Evolutionary conservation across 1,140 invertebrate species (phyloP), one percentile per base, ranked within the genome.

Genomic region (Sesamia nonagrioides): DNA sequence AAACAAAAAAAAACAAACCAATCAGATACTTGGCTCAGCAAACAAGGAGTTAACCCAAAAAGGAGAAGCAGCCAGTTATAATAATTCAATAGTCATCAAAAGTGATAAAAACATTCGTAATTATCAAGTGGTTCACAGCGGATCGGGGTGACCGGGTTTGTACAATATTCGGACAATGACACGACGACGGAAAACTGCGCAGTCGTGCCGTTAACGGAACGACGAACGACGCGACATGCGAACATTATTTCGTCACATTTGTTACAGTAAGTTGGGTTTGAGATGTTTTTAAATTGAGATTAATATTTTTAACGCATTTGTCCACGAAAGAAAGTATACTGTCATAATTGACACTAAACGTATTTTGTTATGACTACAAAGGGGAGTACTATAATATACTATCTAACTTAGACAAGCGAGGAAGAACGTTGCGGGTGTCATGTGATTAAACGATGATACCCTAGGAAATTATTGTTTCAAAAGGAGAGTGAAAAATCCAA

Each of bases 101-200:
- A 60, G 35, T 63, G 45, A 15, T 18, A 50, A 33, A 15, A 69
- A 40, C 42, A 33, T 33, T 27, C 21, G 18, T 69, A 48, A 69
- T 48, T 13, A 69, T 42, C 0, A 6, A 40, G 17, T 48, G 17
- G 42, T 27, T 69, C 42, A 2, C 66, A 69, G 11, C 15, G 13
- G 66, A 69, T 50, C 21, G 42, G 27, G 66, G 66, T 69, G 66
- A 69, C 66, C 66, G 66, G 15, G 66, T 69, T 69, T 21, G 13
- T 18, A 17, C 17, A 18, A 50, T 50, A 50, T 69, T 69, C 42
- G 66, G 66, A 69, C 40, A 50, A 48, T 50, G 21, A 69, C 66
- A 48, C 48, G 17, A 35, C n/a, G 37, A 42, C 37, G 37, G 15
- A 18, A 66, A 40, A 15, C 45, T 66, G 66, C 66, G 66, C 66